These are phyloP conservation scores for Chrysocyon brachyurus DNA, from an alignment of 2,797 vertebrate genomes.

Conservation along the genomic window DNA sequence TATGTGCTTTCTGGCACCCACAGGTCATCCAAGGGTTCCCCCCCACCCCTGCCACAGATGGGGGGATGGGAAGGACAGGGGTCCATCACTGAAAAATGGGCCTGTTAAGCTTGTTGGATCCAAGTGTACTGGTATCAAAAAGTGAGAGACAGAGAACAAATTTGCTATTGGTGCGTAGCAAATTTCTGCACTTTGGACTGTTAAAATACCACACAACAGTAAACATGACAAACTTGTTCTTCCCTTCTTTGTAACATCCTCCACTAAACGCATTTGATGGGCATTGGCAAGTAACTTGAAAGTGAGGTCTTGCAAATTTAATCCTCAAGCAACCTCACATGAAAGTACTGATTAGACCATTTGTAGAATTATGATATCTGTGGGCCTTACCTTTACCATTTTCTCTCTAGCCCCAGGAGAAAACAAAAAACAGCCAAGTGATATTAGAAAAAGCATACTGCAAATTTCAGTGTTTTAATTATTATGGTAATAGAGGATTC, in stretches of 20 bases:
- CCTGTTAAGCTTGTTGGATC: background rate
- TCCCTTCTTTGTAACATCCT: background rate
- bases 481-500: background rate
- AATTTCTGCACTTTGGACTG: background rate
- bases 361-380: background rate
- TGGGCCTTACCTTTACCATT: background rate
- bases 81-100: background rate
- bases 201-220: background rate
- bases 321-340: background rate
- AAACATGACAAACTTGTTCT: background rate
- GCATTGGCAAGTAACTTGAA: background rate
- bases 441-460: background rate
- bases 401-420: background rate
- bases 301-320: background rate
- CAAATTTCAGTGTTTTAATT: background rate
- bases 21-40: background rate
- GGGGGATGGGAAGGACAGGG: rapidly evolving
- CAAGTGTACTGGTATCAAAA: background rate
- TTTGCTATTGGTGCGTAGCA: background rate
- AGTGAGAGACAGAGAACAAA: background rate
- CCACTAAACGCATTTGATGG: background rate
- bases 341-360: background rate
- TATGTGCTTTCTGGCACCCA: background rate
- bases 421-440: background rate
- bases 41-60: background rate